phyloP scores from a whole-genome alignment of 2,797 vertebrate genomes.

The Gallinago solitaria region DNA sequence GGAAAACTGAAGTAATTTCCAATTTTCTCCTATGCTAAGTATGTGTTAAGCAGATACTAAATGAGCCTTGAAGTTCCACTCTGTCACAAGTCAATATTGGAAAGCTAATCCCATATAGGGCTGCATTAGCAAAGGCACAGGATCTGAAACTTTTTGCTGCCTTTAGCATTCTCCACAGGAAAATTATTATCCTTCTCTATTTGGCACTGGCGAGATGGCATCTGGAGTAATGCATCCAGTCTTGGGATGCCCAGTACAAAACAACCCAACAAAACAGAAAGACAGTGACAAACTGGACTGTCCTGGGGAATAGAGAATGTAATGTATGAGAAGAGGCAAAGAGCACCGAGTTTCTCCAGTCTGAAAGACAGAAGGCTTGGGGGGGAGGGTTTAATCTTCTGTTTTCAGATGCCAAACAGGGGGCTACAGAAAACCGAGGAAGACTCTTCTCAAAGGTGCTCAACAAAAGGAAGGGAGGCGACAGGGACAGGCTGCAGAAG shows the following conservation, averaged over 20 bases:
- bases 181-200: background rate
- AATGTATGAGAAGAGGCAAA: background rate
- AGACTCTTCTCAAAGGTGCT: background rate
- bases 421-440: background rate
- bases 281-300: background rate
- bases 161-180: no score
- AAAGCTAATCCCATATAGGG: background rate
- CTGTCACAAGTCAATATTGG: background rate
- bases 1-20: background rate
- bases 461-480: background rate
- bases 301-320: background rate
- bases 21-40: background rate
- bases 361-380: background rate
- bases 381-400: background rate
- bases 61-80: background rate
- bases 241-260: background rate
- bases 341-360: fast-evolving
- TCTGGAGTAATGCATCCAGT: background rate
- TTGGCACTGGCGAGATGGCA: background rate
- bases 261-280: background rate
- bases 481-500: background rate
- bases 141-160: no score
- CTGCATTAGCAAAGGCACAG: background rate
- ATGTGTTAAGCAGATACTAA: background rate
- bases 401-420: background rate